Conservation (phyloP, 2,797 vertebrate species). For the Pseudochirops corinnae region DNA sequence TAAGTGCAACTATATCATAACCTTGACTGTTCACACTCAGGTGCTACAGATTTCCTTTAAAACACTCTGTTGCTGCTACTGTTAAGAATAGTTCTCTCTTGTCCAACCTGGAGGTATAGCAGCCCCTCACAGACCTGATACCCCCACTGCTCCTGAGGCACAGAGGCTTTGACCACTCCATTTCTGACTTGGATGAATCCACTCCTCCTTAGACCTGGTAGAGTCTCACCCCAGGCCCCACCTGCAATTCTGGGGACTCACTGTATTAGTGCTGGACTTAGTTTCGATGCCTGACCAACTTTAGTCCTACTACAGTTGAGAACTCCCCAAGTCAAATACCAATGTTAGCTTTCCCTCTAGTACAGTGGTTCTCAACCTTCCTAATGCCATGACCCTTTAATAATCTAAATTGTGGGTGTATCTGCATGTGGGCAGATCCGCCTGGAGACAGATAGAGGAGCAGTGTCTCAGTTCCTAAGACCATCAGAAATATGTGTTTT, state of each 20-base stretch:
- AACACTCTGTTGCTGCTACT: background rate
- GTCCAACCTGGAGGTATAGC: background rate
- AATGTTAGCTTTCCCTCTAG: background rate
- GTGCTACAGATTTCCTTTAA: background rate
- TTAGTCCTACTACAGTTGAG: background rate
- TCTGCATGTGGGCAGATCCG: no score
- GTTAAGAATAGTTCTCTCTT: background rate
- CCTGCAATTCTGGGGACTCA: background rate
- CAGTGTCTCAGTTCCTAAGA: no score
- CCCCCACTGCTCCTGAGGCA: background rate
- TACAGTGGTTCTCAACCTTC: no score
- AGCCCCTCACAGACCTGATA: background rate
- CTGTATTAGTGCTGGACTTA: background rate
- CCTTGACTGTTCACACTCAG: background rate
- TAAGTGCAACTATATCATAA: background rate
- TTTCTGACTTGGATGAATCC: background rate
- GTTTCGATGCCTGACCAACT: background rate
- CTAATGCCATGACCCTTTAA: no score
- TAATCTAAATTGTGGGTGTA: no score
- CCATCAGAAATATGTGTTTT: no score
- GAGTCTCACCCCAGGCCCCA: background rate
- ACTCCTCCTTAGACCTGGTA: background rate
- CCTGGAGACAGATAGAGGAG: no score
- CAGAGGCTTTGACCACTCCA: background rate
- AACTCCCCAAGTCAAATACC: background rate